Percentiles rank a stretch among this genome's conserved stretches.
Evolutionary conservation across 2,797 vertebrate species (phyloP).

Genomic region (Melanotaenia parkinsoni): DNA sequence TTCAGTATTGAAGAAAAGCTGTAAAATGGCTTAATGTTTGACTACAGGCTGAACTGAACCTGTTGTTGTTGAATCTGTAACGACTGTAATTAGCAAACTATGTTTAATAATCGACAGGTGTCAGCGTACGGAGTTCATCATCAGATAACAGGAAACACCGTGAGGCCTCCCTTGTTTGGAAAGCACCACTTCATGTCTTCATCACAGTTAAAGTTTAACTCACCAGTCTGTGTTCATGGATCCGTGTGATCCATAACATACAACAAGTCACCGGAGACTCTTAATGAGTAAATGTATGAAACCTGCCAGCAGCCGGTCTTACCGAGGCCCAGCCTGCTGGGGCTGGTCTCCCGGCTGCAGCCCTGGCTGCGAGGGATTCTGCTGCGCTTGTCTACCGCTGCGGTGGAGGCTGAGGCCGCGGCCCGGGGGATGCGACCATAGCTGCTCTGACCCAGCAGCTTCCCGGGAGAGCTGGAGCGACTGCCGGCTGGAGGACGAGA

Average conservation of each 20-base stretch:
- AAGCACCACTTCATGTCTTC: neutral
- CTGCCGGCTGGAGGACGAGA: conserved; percentile 87
- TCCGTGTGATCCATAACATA: too few species aligned
- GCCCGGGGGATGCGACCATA: conserved; percentile 89
- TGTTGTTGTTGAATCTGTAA: too few species aligned
- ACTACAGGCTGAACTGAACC: too few species aligned
- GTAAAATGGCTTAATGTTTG: too few species aligned
- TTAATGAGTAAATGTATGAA: too few species aligned
- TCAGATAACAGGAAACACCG: neutral
- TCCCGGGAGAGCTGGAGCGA: conserved; percentile 95
- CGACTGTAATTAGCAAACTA: too few species aligned
- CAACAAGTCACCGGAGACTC: too few species aligned
- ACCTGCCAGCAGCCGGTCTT: conserved; percentile 62
- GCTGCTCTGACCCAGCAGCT: conserved; percentile 87
- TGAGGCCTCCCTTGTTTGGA: neutral
- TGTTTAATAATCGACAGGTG: neutral
- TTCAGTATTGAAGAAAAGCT: too few species aligned
- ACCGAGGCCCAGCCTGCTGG: conserved; percentile 93
- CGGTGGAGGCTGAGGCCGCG: conserved; percentile 79
- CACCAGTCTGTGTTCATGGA: neutral
- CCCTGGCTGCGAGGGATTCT: conserved; percentile 96
- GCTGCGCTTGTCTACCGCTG: conserved; percentile 89
- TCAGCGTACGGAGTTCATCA: neutral
- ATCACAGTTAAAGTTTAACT: neutral
- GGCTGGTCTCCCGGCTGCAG: conserved; percentile 97